phyloP scores from a whole-genome alignment of 2,113 vertebrate genomes.

The Salvator merianae region DNA sequence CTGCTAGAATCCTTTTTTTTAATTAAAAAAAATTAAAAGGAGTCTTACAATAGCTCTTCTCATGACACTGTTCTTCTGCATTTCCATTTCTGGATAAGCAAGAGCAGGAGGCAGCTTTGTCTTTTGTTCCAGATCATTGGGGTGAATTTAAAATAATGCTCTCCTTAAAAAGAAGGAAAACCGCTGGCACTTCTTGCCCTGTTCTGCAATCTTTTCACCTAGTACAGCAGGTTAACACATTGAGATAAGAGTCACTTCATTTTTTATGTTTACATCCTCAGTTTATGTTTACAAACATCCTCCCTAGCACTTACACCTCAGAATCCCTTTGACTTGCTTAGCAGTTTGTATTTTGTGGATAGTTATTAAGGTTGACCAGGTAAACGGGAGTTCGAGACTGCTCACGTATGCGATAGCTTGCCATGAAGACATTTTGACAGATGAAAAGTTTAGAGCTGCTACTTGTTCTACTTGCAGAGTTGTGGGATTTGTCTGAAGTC shows the following conservation, averaged over 20 bases:
- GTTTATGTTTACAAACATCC: conserved; percentile 44
- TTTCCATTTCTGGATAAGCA: conserved; percentile 40
- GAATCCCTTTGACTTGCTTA: conserved; percentile 49
- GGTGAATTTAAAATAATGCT: conserved; percentile 43
- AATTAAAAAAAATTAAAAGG: conserved; percentile 33
- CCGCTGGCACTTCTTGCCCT: conserved; percentile 34
- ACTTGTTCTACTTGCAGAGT: neutral
- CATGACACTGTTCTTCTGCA: conserved; percentile 47
- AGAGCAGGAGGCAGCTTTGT: conserved; percentile 1
- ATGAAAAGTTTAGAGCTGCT: neutral
- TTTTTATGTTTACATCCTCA: neutral
- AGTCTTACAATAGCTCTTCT: conserved; percentile 37
- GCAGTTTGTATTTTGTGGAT: conserved; percentile 56
- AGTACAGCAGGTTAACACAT: conserved; percentile 21
- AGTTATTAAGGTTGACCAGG: conserved; percentile 7
- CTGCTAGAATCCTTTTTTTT: conserved; percentile 41
- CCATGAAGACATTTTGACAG: neutral
- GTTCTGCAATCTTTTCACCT: conserved; percentile 20
- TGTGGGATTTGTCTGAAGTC: neutral
- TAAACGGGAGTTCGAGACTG: neutral
- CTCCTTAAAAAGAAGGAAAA: conserved; percentile 32
- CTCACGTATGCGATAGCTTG: no score
- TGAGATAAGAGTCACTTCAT: neutral
- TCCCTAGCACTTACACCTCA: conserved; percentile 55
- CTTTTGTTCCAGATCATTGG: conserved; percentile 38